Base-by-base conservation (phyloP, 2,888 invertebrate genomes). In the Drosophila mimetica region DNA sequence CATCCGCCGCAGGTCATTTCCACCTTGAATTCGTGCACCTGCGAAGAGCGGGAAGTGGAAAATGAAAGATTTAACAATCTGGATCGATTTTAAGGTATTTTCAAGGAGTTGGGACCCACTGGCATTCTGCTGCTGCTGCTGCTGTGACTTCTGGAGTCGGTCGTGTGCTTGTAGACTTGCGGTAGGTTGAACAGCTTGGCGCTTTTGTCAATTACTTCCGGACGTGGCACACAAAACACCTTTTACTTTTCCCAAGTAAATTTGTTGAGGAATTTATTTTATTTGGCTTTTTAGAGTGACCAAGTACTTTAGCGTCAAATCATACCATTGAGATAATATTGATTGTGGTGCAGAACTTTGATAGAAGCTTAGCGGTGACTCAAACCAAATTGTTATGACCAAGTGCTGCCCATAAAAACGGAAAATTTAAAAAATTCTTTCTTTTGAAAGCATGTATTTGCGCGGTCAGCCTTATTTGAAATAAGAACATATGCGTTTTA, bases 1-100 rank as follows among this genome's bases (percentile, higher is more conserved):
- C 98, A 99, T 13, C 98, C 98, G 83, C 96, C 97, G 90, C 98
- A 99, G 4, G 97, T 97, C 98, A 98, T 98, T 90, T 95, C 96
- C 51, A 98, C 97, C 84, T 95, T 94, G 91, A 96, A 98, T 91
- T 96, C 94, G 88, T 97, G 95, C 44, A 94, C 93, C 94, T 94
- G 13, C 91, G 91, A 36, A 74, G 57, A 69, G 41, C n/a, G 41
- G 54, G 47, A 51, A 22, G 36, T 4, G 47, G 20, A 28, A 55
- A 32, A 36, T 4, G 13, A 13, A 6, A 11, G 7, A 1, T 30
- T 9, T 47, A n/a, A 9, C 34, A 7, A 30, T 14, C 14, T 13
- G 4, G 18, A 46, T 46, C 46, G 46, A 46, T 46, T 46, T 46
- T 46, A 1, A 14, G 3, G 20, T 16, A 9, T 7, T 16, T 14